Conservation (phyloP, 1,140 invertebrate species). For the Phocides pigmalion region DNA sequence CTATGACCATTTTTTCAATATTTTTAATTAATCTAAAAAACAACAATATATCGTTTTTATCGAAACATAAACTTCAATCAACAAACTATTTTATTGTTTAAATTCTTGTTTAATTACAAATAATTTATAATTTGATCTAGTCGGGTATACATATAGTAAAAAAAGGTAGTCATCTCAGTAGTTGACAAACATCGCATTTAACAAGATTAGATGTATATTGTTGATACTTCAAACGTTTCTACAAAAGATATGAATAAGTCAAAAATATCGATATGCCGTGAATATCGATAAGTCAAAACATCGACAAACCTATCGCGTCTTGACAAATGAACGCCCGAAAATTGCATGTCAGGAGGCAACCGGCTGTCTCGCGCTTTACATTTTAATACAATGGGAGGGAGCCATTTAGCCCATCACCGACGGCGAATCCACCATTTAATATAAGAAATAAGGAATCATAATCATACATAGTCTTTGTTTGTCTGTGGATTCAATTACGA, state of each 20-base stretch:
- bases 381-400: slow-evolving; percentile 67
- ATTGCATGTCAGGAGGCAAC: slow-evolving; percentile 78
- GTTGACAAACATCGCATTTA: too few relatives aligned
- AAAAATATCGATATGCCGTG: slow-evolving; percentile 39
- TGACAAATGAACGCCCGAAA: slow-evolving; percentile 77
- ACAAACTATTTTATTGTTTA: too few relatives aligned
- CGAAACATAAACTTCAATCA: too few relatives aligned
- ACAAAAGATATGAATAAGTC: slow-evolving; percentile 30
- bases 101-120: too few relatives aligned
- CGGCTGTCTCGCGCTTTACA: slow-evolving; percentile 66
- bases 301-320: slow-evolving; percentile 35
- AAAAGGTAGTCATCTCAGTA: too few relatives aligned
- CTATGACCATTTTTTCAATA: too few relatives aligned
- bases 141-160: too few relatives aligned
- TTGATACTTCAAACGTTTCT: too few relatives aligned
- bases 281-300: slow-evolving; percentile 39
- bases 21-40: too few relatives aligned
- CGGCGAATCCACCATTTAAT: slow-evolving; percentile 45
- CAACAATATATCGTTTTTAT: too few relatives aligned
- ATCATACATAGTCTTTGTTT: slow-evolving; percentile 46
- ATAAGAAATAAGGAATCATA: slow-evolving; percentile 11
- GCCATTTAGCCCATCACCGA: slow-evolving; percentile 63
- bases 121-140: too few relatives aligned
- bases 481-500: slow-evolving; percentile 4
- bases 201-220: too few relatives aligned